These are phyloP conservation scores for Cariama cristata DNA, from an alignment of 2,113 vertebrate species.

Conservation along the genomic window DNA sequence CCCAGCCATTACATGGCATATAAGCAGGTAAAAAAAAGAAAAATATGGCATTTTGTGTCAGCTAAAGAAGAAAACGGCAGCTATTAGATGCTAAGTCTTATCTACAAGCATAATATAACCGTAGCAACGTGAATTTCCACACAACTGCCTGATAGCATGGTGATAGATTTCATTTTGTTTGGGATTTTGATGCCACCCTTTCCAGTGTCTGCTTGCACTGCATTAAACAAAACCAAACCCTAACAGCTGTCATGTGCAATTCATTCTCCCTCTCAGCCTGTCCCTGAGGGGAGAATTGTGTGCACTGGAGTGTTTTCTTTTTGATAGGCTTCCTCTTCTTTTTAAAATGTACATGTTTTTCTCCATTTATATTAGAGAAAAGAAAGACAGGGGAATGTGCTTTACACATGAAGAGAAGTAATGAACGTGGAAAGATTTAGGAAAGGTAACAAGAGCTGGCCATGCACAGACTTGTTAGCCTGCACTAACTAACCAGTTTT, in stretches of 20 bases:
- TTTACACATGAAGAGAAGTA: neutral
- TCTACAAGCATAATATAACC: neutral
- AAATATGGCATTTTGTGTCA: neutral
- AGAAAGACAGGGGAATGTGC: neutral
- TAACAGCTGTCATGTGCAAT: constrained; percentile 47
- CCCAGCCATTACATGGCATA: neutral
- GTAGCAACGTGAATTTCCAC: neutral
- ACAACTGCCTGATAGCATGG: neutral
- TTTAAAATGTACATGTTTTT: constrained; percentile 30
- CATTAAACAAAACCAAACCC: constrained; percentile 29
- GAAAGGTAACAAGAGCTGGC: neutral
- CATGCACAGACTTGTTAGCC: neutral
- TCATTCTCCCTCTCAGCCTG: neutral
- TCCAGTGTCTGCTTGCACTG: neutral
- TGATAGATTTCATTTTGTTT: neutral
- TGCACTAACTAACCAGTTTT: neutral
- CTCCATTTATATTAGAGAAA: constrained; percentile 1
- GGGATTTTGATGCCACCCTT: constrained; percentile 15
- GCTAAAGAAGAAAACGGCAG: neutral
- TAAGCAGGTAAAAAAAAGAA: neutral
- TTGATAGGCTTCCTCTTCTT: constrained; percentile 33
- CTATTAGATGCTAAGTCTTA: neutral
- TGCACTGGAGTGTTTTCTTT: constrained; percentile 38
- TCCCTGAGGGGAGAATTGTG: constrained; percentile 26
- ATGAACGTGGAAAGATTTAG: neutral